Evolutionary conservation across 2,797 vertebrate species (phyloP), one percentile per base, ranked within the genome.

Genomic region (Lepus townsendii): DNA sequence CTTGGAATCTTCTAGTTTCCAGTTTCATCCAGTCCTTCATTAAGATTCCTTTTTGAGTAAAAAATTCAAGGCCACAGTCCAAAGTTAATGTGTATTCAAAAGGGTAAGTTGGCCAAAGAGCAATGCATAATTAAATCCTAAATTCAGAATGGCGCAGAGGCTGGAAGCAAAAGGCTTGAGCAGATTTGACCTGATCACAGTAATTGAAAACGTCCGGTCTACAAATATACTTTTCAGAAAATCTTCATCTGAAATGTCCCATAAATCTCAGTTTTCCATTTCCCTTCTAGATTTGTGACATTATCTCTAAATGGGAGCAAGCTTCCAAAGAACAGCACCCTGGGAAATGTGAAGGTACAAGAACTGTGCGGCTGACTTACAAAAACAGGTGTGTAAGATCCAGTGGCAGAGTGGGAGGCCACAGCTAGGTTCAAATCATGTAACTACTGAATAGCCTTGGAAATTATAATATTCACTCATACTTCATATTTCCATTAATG

Each of bases 291-390:
- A 99, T 99, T 95, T 99, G 99, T 98, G 99, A 99, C 97, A 99
- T 99, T 94, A 99, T 99, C 98, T 99, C 99, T 91, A 99, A 99
- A 98, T 99, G 99, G 99, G 99, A 99, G 96, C 99, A 99, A 95
- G 99, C 99, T 0, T 99, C 98, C 57, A 99, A 99, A 97, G 99
- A 99, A 95, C 99, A 99, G 90, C 98, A 99, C 88, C 99, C 99
- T 4, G 99, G 99, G 85, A 99, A 99, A 98, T 99, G 99, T 57
- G 99, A 99, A 96, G 99, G 99, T 93, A 99, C 99, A 89, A 98
- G 99, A 97, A 99, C 99, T 5, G 99, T 99, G 54, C 99, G 99
- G 62, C 99, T 99, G 76, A 99, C 99, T 92, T 99, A 99, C 97
- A 99, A 99, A 98, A 99, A 99, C 98, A 99, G 99, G 99, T 99